Evolutionary conservation across 2,113 vertebrate genomes (phyloP).

Genomic region (Athene cunicularia): DNA sequence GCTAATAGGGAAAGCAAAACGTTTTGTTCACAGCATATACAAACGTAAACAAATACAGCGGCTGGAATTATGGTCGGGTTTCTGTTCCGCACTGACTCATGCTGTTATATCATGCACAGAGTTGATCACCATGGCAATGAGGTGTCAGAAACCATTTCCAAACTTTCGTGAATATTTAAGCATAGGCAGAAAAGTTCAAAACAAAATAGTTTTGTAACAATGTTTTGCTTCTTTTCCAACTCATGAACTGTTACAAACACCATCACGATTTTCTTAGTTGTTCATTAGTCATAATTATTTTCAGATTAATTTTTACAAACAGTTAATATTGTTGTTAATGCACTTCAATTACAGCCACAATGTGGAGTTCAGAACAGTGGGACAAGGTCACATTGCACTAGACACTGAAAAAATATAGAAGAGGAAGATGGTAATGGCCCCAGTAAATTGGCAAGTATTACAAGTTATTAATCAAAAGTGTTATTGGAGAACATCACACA

Average conservation of each 20-base stretch:
- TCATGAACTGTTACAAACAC: accelerated
- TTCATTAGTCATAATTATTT: background rate
- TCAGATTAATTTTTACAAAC: background rate
- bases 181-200: background rate
- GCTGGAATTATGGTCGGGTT: background rate
- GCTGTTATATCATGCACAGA: background rate
- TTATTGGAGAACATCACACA: background rate
- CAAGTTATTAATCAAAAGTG: background rate
- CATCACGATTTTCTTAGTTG: background rate
- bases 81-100: background rate
- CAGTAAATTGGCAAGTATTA: background rate
- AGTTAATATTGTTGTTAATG: background rate
- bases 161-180: background rate
- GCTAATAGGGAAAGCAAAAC: background rate
- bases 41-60: background rate
- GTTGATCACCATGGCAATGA: background rate
- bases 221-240: background rate
- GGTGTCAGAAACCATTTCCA: background rate
- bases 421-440: background rate
- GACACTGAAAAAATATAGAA: background rate
- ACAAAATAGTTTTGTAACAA: background rate
- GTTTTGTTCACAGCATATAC: background rate
- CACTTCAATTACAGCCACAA: background rate
- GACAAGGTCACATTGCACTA: background rate
- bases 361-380: background rate